These are phyloP conservation scores for Riparia riparia DNA, from an alignment of 2,113 vertebrate genomes.

Conservation along the genomic window DNA sequence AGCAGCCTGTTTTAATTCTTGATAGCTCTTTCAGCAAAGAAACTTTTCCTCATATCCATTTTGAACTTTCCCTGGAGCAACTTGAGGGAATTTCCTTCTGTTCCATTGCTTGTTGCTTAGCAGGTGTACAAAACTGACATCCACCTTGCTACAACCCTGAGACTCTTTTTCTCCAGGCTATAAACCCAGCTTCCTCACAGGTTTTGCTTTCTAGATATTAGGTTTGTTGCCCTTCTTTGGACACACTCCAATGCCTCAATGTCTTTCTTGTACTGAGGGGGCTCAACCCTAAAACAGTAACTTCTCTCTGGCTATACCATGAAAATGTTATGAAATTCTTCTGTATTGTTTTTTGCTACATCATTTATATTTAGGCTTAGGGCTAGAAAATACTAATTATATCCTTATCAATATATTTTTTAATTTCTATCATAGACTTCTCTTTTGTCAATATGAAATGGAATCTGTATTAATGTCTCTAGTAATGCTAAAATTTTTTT, in stretches of 20 bases:
- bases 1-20: not conserved
- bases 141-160: not conserved
- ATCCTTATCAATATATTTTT: not conserved
- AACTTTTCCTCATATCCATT: not conserved
- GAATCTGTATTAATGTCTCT: not conserved
- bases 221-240: not conserved
- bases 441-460: not conserved
- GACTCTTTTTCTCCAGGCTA: not conserved
- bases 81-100: not conserved
- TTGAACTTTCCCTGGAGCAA: not conserved
- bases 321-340: not conserved
- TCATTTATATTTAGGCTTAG: not conserved
- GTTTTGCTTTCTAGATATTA: not conserved
- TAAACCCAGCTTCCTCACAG: not conserved
- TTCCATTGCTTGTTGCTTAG: accelerated
- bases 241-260: accelerated
- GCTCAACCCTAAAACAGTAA: not conserved
- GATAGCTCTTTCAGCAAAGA: not conserved
- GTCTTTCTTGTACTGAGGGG: not conserved
- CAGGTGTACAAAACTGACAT: not conserved
- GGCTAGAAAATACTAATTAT: not conserved
- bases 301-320: not conserved
- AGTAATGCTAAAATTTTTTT: not conserved
- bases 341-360: not conserved
- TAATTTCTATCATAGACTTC: not conserved